Evolutionary conservation across 2,888 invertebrate species (phyloP), one percentile per base, ranked within the genome.

Genomic region (Hyposoter dolosus): DNA sequence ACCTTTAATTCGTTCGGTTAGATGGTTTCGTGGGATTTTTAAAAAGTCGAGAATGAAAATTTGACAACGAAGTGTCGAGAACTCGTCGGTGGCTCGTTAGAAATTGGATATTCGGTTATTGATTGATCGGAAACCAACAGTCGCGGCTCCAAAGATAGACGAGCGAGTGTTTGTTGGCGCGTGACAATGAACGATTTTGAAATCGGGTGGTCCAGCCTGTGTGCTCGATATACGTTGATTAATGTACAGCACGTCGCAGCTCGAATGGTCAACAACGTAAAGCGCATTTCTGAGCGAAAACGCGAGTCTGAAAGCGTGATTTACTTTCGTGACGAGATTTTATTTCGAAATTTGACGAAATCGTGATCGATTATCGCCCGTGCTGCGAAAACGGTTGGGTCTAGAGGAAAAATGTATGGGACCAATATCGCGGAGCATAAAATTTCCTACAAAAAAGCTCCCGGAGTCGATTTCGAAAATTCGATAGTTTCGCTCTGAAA

Each of bases 161-260:
- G n/a, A 43, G 23, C 74, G 43, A 60, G 69, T 60, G 79, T 69
- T 79, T 17, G 28, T 69, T 60, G 43, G 69, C 45, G 69, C 79
- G 69, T 69, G 78, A 78, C 35, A 69, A 71, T 60, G 60, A 69
- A 60, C 69, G 47, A 47, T 76, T 76, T 76, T 76, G 32, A 76
- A 76, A 65, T 32, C 65, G 60, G 19, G 28, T 19, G 47, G 60
- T 60, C 60, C 60, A 43, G 17, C 23, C 17, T 17, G 56, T 65
- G 76, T 15, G 17, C 45, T 40, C 45, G 45, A 47, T 69, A 60
- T 28, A 15, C 4, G 60, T 28, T 15, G 5, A 28, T 28, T 60
- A 28, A 28, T 60, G 5, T 60, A 60, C 60, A 15, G 28, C 28
- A 60, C 28, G 5, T 60, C 28, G 15, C 28, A 60, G 60, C 23